These are phyloP conservation scores for Germaria angustata DNA, from an alignment of 2,888 invertebrate genomes.

Conservation along the genomic window DNA sequence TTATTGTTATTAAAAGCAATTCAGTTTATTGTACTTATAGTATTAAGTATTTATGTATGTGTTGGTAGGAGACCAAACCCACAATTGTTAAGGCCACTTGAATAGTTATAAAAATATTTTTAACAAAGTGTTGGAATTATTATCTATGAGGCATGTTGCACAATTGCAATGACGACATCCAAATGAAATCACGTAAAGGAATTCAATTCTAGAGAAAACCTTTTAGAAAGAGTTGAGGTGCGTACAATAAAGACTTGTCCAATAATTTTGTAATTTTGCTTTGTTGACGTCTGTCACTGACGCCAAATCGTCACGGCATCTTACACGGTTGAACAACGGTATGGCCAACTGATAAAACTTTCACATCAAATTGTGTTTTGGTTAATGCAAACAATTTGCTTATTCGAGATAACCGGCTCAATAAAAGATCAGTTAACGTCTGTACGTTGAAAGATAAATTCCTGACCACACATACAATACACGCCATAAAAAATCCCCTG, in stretches of 20 bases:
- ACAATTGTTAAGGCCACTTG: constrained; percentile 10
- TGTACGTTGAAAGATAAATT: too few relatives aligned
- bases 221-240: background rate
- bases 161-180: background rate
- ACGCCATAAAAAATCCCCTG: too few relatives aligned
- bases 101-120: background rate
- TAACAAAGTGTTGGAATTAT: background rate
- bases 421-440: too few relatives aligned
- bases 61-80: constrained; percentile 5
- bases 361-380: too few relatives aligned
- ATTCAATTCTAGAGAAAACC: background rate
- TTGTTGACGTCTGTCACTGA: too few relatives aligned
- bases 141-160: background rate
- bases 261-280: too few relatives aligned
- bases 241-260: background rate
- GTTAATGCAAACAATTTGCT: too few relatives aligned
- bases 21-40: background rate
- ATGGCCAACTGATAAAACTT: too few relatives aligned
- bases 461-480: too few relatives aligned
- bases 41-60: background rate
- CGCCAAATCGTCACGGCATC: too few relatives aligned
- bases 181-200: background rate
- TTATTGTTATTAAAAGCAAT: background rate
- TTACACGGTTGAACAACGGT: too few relatives aligned
- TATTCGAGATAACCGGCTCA: too few relatives aligned